These are phyloP conservation scores for Alectura lathami DNA, from an alignment of 2,113 vertebrate genomes.

Conservation along the genomic window DNA sequence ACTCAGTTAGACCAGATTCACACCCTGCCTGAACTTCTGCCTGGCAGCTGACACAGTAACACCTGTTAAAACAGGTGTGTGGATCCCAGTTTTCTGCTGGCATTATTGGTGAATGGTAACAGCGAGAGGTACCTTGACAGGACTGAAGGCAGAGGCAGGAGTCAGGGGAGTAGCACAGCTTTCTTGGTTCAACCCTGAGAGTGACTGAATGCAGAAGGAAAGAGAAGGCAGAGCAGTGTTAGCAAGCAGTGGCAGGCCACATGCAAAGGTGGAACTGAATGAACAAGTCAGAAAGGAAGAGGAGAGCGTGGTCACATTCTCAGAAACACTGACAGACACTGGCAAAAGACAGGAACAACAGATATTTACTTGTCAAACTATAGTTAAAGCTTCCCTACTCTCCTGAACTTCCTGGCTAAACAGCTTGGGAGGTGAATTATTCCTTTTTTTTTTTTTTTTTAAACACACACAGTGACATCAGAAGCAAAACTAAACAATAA, in stretches of 20 bases:
- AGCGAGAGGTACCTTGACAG: constrained; percentile 74
- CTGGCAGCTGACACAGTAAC: constrained; percentile 54
- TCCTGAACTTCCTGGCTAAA: neutral
- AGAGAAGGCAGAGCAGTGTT: constrained; percentile 67
- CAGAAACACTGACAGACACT: neutral
- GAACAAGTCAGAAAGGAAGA: constrained; percentile 26
- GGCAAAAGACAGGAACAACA: neutral
- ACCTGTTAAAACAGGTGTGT: constrained; percentile 45
- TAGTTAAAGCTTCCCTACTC: neutral
- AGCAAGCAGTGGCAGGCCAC: constrained; percentile 7
- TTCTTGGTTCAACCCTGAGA: constrained; percentile 69
- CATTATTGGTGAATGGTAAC: constrained; percentile 48
- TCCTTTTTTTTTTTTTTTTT: no score
- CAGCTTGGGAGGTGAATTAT: neutral
- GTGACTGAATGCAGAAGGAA: constrained; percentile 65
- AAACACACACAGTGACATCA: neutral
- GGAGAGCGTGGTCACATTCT: neutral
- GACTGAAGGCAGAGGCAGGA: constrained; percentile 67
- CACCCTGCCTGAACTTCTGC: constrained; percentile 70
- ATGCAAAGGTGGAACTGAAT: neutral
- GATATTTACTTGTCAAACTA: neutral
- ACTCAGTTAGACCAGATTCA: constrained; percentile 4
- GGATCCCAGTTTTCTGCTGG: constrained; percentile 41
- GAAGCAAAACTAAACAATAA: constrained; percentile 28
- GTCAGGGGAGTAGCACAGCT: constrained; percentile 64